phyloP scores from a whole-genome alignment of 2,888 invertebrate genomes.

The Synanthedon formicaeformis region DNA sequence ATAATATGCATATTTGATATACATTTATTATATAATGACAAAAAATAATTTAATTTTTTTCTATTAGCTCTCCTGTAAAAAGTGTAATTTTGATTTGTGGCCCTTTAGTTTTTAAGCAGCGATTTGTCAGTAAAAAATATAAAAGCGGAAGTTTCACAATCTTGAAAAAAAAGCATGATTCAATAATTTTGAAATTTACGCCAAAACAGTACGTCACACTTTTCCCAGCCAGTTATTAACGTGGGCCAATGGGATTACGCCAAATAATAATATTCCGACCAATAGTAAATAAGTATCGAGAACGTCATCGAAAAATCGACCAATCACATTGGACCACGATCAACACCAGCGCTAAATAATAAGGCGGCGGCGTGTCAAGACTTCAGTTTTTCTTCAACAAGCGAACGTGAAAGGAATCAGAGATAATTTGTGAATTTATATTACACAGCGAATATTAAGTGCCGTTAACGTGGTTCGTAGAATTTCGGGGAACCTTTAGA shows the following conservation, averaged over 20 bases:
- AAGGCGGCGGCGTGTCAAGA: slow-evolving; percentile 50
- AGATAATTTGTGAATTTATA: too few species aligned
- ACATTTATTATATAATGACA: too few species aligned
- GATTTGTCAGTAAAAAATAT: too few species aligned
- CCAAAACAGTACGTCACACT: slow-evolving; percentile 17
- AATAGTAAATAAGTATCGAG: slow-evolving; percentile 38
- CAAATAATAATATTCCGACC: slow-evolving; percentile 67
- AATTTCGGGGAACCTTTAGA: slow-evolving; percentile 5
- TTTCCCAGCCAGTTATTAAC: slow-evolving; percentile 56
- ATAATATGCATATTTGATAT: too few species aligned
- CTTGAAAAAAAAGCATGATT: neutral
- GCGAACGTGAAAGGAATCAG: slow-evolving; percentile 35
- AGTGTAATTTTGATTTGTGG: too few species aligned
- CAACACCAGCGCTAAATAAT: slow-evolving; percentile 68
- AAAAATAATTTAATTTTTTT: too few species aligned
- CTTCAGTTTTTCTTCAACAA: slow-evolving; percentile 58
- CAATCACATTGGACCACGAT: slow-evolving; percentile 74
- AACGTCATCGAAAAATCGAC: slow-evolving; percentile 56
- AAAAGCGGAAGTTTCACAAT: too few species aligned
- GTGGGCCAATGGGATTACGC: slow-evolving; percentile 76
- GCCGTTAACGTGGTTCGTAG: slow-evolving; percentile 42
- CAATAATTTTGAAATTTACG: slow-evolving; percentile 36
- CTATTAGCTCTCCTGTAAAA: too few species aligned
- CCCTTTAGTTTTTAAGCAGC: too few species aligned
- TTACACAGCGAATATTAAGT: slow-evolving; percentile 30